Evolutionary conservation across 1,140 invertebrate genomes (phyloP).

Genomic region (Rhizoglyphus robini): DNA sequence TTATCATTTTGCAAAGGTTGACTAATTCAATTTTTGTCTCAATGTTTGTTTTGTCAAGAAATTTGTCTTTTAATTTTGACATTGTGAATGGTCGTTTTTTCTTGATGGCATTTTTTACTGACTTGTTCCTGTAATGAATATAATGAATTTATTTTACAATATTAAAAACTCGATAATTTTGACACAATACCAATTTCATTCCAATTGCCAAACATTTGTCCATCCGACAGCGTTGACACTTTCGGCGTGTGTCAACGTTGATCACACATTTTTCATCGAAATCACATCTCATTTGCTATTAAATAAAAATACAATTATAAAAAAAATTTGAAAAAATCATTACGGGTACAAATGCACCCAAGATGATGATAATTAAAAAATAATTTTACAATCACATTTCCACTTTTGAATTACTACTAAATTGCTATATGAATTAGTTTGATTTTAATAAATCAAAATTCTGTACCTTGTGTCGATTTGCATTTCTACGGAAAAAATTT

Average conservation of each 20-base stretch:
- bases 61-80: background rate
- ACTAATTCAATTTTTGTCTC: background rate
- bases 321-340: no score
- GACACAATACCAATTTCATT: background rate
- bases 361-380: no score
- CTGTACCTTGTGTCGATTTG: background rate
- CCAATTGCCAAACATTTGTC: slow-evolving; percentile 11
- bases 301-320: background rate
- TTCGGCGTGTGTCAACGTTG: background rate
- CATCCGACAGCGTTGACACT: slow-evolving; percentile 1
- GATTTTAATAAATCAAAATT: no score
- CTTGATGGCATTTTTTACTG: no score
- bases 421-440: no score
- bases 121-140: no score
- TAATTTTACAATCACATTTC: no score
- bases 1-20: background rate
- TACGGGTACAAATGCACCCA: no score
- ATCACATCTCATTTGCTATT: background rate
- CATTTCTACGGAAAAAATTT: background rate
- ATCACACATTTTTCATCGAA: slow-evolving; percentile 6
- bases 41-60: background rate
- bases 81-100: no score
- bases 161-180: background rate
- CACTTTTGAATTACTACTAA: no score
- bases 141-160: background rate